Conservation (phyloP, 23 tunicate species). For the Ascidia mentula region DNA sequence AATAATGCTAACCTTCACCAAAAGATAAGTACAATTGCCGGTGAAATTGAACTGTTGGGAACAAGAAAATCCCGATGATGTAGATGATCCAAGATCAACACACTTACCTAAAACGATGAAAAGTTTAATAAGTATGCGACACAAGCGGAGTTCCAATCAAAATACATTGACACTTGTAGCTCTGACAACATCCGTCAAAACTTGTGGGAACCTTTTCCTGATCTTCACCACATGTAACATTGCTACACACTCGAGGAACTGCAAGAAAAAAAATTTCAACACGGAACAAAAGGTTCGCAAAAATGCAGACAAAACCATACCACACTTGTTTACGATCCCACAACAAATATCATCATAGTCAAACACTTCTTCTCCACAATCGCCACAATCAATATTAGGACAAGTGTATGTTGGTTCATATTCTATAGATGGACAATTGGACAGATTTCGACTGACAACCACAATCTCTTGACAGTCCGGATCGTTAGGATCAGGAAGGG, state of each 20-base stretch:
- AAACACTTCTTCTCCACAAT: too few species aligned
- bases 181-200: neutral
- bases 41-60: conserved; percentile 1
- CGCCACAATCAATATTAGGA: too few species aligned
- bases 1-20: neutral
- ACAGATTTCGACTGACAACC: too few species aligned
- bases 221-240: neutral
- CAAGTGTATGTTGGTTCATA: too few species aligned
- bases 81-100: neutral
- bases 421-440: too few species aligned
- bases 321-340: too few species aligned
- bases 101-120: neutral
- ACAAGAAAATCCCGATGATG: neutral
- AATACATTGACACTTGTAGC: neutral
- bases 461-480: too few species aligned
- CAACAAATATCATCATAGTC: too few species aligned
- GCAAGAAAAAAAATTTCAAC: neutral
- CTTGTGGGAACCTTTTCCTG: neutral
- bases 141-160: neutral
- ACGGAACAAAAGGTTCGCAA: neutral
- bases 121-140: neutral
- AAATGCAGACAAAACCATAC: too few species aligned
- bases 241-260: neutral
- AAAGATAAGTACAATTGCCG: conserved; percentile 23
- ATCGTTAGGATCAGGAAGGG: too few species aligned